Base-by-base conservation (phyloP, 2,888 invertebrate genomes). In the Drosophila helvetica region DNA sequence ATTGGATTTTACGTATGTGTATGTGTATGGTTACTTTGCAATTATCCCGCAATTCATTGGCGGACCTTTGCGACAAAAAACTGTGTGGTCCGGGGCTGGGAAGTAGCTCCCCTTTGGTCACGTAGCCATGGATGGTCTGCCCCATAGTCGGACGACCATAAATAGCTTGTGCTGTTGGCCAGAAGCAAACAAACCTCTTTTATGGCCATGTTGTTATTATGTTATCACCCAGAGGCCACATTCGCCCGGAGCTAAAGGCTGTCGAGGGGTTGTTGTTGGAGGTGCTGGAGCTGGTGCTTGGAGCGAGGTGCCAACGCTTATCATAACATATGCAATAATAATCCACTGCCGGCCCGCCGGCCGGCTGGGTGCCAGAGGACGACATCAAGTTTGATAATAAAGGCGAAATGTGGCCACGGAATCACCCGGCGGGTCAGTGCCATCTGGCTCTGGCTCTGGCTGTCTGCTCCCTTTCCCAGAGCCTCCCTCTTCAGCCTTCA, bases 311-410 rank as follows among this genome's bases (percentile, higher is more conserved):
- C 53, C 50, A 76, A 79, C 73, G 74, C 75, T 79, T 85, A 79
- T 86, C 80, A 82, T 82, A 68, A 73, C 77, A 77, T 85, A 72
- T 86, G 83, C 83, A 79, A 79, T 86, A 86, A 85, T 79, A 85
- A 82, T 77, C 85, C 69, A 63, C 76, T 55, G 66, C 45, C 46
- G 45, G 25, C 56, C 33, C 7, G 25, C 25, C 25, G 7, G 3
- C 22, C 22, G 22, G 22, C 27, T 27, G 27, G 25, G 27, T 27
- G 27, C 27, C 8, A 8, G 27, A 66, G 66, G 25, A 59, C 67
- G 64, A 62, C 64, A 77, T 57, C 63, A 72, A 72, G 61, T 78
- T 78, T 72, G 71, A 78, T 66, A 72, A 83, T 83, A 86, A 86
- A 84, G 68, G 54, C 57, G 27, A 58, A 74, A 74, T 77, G 72